Conservation (phyloP, 2,113 vertebrate genomes). For the Myanophis thanlyinensis region DNA sequence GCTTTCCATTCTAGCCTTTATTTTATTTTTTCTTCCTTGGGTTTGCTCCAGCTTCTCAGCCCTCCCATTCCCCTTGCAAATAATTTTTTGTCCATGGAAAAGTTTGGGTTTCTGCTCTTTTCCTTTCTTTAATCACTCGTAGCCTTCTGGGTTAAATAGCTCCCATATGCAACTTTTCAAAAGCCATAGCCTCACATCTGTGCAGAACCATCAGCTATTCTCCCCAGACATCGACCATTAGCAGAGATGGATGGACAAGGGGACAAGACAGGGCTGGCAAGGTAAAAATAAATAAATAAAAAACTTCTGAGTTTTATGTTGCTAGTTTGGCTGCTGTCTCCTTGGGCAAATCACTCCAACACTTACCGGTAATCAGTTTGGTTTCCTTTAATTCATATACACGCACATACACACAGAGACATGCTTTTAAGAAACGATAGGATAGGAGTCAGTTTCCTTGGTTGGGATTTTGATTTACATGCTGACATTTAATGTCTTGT, state of each 20-base stretch:
- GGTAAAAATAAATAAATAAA: too few relatives aligned
- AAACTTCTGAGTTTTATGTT: background rate
- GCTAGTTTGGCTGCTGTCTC: background rate
- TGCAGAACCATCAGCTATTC: slow-evolving; percentile 1
- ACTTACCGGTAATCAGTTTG: background rate
- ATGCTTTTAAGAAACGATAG: background rate
- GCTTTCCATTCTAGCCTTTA: background rate
- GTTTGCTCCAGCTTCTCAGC: background rate
- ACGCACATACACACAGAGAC: background rate
- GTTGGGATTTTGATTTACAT: slow-evolving; percentile 14
- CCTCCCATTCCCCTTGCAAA: background rate
- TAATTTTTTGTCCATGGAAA: slow-evolving; percentile 42
- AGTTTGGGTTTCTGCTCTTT: background rate
- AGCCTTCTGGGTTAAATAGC: slow-evolving; percentile 44
- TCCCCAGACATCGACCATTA: background rate
- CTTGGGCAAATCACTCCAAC: background rate
- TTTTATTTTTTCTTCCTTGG: background rate
- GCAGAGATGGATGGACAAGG: slow-evolving; percentile 25
- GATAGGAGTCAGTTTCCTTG: slow-evolving; percentile 24
- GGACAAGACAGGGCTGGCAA: background rate
- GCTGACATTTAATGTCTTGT: slow-evolving; percentile 10
- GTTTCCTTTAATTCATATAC: background rate
- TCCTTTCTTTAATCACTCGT: slow-evolving; percentile 27
- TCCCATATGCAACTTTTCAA: slow-evolving; percentile 30
- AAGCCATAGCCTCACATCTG: slow-evolving; percentile 18